Evolutionary conservation across 2,797 vertebrate genomes (phyloP).

Genomic region (Leptatherina wallacei): DNA sequence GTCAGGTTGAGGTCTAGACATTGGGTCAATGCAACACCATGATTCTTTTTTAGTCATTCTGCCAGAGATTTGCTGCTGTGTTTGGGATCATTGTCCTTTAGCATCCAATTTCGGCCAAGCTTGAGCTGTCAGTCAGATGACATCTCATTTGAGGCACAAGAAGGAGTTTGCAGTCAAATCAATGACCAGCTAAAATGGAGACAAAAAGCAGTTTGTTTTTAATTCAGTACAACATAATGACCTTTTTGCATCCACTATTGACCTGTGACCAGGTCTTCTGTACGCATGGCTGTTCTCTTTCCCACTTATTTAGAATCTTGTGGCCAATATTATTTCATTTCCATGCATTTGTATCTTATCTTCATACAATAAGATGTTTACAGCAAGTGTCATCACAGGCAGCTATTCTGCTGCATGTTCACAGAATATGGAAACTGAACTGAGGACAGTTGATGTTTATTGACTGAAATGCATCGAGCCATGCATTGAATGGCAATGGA

Average conservation of each 20-base stretch:
- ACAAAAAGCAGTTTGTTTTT: too few relatives aligned
- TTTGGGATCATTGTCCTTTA: not conserved
- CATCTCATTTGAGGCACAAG: not conserved
- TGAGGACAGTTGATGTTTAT: not conserved
- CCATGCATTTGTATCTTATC: not conserved
- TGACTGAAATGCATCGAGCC: not conserved
- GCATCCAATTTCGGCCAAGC: not conserved
- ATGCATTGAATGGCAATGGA: not conserved
- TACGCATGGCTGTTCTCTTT: not conserved
- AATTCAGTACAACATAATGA: too few relatives aligned
- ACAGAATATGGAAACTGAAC: not conserved
- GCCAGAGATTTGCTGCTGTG: not conserved
- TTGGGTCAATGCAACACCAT: not conserved
- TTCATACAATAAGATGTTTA: not conserved
- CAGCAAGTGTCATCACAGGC: not conserved
- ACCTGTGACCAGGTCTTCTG: not conserved
- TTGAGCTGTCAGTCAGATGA: not conserved
- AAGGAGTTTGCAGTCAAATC: not conserved
- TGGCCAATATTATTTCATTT: not conserved
- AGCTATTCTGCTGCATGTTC: not conserved
- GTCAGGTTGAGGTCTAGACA: not conserved
- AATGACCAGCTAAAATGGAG: too few relatives aligned
- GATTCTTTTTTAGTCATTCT: not conserved
- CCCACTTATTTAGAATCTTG: not conserved
- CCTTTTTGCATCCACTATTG: too few relatives aligned